These are phyloP conservation scores for Tetranychus cinnabarinus DNA, from an alignment of 1,140 invertebrate species.

Conservation along the genomic window DNA sequence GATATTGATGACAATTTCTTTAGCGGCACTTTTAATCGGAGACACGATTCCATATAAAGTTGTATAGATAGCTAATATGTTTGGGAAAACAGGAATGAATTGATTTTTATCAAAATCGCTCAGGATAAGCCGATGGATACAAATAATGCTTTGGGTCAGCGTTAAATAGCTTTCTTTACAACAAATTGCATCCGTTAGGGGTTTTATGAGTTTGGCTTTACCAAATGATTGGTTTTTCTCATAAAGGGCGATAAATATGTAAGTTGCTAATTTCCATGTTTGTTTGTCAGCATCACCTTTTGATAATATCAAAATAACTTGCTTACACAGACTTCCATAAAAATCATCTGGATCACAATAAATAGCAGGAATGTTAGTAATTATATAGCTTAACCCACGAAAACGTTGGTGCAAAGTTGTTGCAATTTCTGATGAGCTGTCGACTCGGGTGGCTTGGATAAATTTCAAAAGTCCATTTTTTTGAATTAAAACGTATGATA, in stretches of 20 bases:
- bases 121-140: no score
- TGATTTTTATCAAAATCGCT: no score
- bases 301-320: not conserved
- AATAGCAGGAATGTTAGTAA: not conserved
- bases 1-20: no score
- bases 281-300: not conserved
- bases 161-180: not conserved
- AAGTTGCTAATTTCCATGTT: not conserved
- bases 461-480: not conserved
- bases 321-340: not conserved
- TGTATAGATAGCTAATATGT: no score
- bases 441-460: not conserved
- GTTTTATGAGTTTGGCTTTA: not conserved
- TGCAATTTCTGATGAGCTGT: not conserved
- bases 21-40: no score
- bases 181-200: not conserved
- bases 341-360: not conserved
- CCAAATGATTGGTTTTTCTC: not conserved
- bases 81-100: no score
- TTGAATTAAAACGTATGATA: not conserved
- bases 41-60: no score
- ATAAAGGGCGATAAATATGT: not conserved
- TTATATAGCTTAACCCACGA: not conserved
- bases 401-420: conserved; percentile 1
- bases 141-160: no score